phyloP scores from a whole-genome alignment of 2,888 invertebrate genomes.

The Leptopilina myrica region DNA sequence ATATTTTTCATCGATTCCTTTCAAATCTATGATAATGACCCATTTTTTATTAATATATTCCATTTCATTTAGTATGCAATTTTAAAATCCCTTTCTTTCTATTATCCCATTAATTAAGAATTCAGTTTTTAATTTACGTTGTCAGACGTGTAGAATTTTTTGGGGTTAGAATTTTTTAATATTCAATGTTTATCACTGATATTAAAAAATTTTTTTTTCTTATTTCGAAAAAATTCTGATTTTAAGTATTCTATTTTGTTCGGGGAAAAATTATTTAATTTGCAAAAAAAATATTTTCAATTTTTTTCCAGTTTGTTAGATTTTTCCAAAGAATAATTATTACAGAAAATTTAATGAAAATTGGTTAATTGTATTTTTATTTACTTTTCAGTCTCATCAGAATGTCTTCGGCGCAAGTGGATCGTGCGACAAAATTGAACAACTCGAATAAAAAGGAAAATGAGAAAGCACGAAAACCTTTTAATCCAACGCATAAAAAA shows the following conservation, averaged over 20 bases:
- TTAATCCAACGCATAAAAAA: slow-evolving; percentile 70
- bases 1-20: neutral
- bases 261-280: too few relatives aligned
- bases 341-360: too few relatives aligned
- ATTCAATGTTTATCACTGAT: too few relatives aligned
- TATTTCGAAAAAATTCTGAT: too few relatives aligned
- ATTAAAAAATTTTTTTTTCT: too few relatives aligned
- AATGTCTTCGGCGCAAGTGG: slow-evolving; percentile 78
- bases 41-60: neutral
- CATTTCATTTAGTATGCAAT: neutral
- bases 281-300: too few relatives aligned
- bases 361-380: neutral
- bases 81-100: neutral
- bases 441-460: slow-evolving; percentile 69
- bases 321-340: too few relatives aligned
- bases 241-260: too few relatives aligned
- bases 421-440: slow-evolving; percentile 74
- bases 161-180: neutral
- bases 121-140: neutral
- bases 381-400: slow-evolving; percentile 41
- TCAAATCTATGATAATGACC: neutral
- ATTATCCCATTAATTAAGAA: neutral
- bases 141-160: neutral
- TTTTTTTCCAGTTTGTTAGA: too few relatives aligned
- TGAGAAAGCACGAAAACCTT: slow-evolving; percentile 67